phyloP scores from a whole-genome alignment of 2,113 vertebrate genomes.

The Zootoca vivipara region DNA sequence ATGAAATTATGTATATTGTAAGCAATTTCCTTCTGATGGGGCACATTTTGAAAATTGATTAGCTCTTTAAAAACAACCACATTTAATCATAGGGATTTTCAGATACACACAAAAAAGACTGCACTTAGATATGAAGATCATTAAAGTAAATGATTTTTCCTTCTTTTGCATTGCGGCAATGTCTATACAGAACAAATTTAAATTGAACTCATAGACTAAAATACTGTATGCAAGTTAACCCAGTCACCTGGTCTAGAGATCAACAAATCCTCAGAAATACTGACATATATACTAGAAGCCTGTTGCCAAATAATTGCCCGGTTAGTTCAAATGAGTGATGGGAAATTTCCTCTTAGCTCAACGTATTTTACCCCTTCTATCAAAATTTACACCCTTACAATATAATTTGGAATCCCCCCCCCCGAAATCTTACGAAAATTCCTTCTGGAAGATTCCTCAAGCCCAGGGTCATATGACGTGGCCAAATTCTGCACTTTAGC shows the following conservation, averaged over 20 bases:
- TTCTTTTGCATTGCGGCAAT: not conserved
- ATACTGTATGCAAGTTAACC: not conserved
- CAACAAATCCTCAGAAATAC: not conserved
- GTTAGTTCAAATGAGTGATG: not conserved
- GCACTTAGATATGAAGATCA: not conserved
- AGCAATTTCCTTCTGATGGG: not conserved
- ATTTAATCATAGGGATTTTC: slow-evolving; percentile 7
- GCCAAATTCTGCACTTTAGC: too few species aligned
- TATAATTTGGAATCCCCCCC: too few species aligned
- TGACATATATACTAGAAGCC: not conserved
- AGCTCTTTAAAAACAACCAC: not conserved
- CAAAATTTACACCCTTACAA: too few species aligned
- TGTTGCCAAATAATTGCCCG: not conserved
- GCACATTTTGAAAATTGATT: slow-evolving; percentile 3
- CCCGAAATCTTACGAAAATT: too few species aligned
- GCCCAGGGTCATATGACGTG: too few species aligned
- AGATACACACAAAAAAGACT: not conserved
- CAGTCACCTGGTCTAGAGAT: not conserved
- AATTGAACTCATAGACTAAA: not conserved
- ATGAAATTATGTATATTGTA: not conserved
- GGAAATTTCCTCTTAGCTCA: not conserved
- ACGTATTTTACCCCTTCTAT: too few species aligned
- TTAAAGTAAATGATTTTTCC: not conserved
- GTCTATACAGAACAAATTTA: not conserved
- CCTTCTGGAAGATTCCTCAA: too few species aligned